A percentile compares a stretch with the other conserved stretches of the same genome.
These are phyloP conservation scores for Megathymus violae DNA, from an alignment of 1,140 invertebrate genomes.

Conservation along the genomic window DNA sequence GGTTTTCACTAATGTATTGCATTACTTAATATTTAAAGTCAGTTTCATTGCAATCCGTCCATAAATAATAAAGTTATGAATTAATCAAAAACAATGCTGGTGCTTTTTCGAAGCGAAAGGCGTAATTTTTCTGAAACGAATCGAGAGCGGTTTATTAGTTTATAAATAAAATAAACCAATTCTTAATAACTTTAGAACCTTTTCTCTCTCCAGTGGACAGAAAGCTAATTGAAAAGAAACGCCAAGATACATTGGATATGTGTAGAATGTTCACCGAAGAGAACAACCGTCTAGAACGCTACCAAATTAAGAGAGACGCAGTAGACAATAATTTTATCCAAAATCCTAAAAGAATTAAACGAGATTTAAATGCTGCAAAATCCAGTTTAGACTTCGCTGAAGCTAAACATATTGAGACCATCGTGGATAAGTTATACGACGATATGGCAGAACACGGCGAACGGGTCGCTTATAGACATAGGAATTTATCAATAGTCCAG, in stretches of 20 bases:
- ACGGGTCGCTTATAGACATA: constrained; percentile 51
- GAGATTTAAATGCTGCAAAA: constrained; percentile 42
- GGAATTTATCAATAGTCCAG: constrained; percentile 40
- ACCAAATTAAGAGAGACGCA: background rate
- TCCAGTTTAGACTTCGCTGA: constrained; percentile 46
- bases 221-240: constrained; percentile 60
- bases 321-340: constrained; percentile 4
- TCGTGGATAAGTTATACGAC: constrained; percentile 70
- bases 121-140: no score
- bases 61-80: no score
- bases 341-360: constrained; percentile 45
- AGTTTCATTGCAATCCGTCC: no score
- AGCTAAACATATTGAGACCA: constrained; percentile 54
- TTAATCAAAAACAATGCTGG: no score
- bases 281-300: constrained; percentile 32
- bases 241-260: constrained; percentile 70
- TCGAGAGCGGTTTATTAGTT: no score
- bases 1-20: no score
- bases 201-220: constrained; percentile 53
- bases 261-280: constrained; percentile 66
- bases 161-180: no score
- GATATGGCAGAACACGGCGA: constrained; percentile 55
- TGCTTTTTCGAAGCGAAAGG: no score
- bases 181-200: background rate
- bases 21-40: no score